Conservation (phyloP, 1,140 invertebrate species). For the Odontomachus brunneus region DNA sequence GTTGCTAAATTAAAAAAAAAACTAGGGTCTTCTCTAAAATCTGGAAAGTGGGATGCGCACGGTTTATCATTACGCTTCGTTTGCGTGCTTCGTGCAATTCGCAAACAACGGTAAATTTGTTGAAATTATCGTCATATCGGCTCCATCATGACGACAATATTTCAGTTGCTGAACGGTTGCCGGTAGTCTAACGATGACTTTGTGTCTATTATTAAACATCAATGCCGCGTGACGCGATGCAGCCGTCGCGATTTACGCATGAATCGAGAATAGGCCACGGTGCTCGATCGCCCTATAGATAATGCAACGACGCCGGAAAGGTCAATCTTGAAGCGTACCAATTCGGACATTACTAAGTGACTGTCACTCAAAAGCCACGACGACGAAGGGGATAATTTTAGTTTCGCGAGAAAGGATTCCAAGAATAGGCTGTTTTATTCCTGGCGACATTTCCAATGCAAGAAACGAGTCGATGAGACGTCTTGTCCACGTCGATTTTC, state of each 20-base stretch:
- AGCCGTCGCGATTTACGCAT: background rate
- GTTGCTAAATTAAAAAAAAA: no score
- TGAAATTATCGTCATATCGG: constrained; percentile 7
- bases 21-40: no score
- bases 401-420: no score
- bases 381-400: no score
- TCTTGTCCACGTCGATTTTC: no score
- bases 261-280: constrained; percentile 12
- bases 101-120: constrained; percentile 18
- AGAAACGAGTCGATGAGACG: no score
- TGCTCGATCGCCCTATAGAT: constrained; percentile 20
- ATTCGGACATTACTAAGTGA: no score
- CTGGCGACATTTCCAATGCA: no score
- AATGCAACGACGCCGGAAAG: background rate
- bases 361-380: no score
- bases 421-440: no score
- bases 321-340: no score
- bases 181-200: constrained; percentile 28
- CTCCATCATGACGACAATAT: background rate
- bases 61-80: constrained; percentile 14
- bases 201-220: constrained; percentile 39
- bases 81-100: constrained; percentile 14
- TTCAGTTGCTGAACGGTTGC: constrained; percentile 33
- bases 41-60: no score
- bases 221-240: constrained; percentile 3